Evolutionary conservation across 2,113 vertebrate genomes (phyloP), one percentile per base, ranked within the genome.

Genomic region (Petrocephalus microphthalmus): DNA sequence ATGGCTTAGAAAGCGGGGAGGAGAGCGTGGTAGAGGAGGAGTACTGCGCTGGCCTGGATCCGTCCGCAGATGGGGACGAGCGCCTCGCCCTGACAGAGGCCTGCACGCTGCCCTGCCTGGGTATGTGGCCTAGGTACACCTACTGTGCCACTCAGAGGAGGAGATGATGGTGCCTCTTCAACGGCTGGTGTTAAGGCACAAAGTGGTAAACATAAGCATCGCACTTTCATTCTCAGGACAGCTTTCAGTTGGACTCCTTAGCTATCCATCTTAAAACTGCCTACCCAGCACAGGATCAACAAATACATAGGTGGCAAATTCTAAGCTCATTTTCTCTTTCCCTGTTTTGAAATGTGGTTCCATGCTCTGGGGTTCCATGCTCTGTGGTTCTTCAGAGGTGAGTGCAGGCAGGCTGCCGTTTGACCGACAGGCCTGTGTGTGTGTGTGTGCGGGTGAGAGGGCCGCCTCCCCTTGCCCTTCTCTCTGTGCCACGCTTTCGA

Each of bases 101-200:
- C 11, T 99, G 98, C 85, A 96, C 94, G 7, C 95, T 98, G 1
- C 98, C 98, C 53, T 99, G 98, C 88, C 98, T 98, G 96, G 98
- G 98, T 99, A 95, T 17, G 29, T 19, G 3, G 19, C 1, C 15
- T 78, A 67, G 19, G 10, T 49, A 45, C 51, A 52, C 33, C 29
- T 22, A 25, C 49, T 19, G 13, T 29, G 37, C 45, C 81, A 83
- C 2, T n/a, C 29, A 60, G 42, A 17, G 5, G 3, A n/a, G 49
- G 10, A 11, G 15, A 52, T 17, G 20, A 5, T 1, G 42, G 13
- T 88, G 3, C 47, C 0, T 25, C 29, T 19, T 47, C 51, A 74
- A 42, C 25, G 25, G 3, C 51, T 33, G 0, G 10, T 17, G 20
- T 7, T 7, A 56, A 56, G 25, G 52, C 51, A 52, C 29, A 4